These are phyloP conservation scores for Cyaniris semiargus DNA, from an alignment of 2,888 invertebrate species.

Conservation along the genomic window DNA sequence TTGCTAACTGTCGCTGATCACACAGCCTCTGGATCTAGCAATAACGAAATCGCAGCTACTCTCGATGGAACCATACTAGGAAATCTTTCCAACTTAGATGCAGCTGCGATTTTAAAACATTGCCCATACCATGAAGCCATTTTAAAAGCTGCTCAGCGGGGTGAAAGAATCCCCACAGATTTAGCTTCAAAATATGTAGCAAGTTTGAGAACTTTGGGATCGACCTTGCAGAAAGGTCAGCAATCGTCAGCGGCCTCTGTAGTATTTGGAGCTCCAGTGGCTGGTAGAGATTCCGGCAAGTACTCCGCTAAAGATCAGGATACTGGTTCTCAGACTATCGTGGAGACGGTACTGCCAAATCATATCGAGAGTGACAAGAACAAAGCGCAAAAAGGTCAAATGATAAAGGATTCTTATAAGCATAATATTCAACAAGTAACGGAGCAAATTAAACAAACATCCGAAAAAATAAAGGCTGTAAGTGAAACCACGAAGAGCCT, in stretches of 20 bases:
- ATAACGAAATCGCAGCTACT: slow-evolving; percentile 62
- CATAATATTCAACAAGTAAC: slow-evolving; percentile 59
- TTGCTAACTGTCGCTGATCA: slow-evolving; percentile 74
- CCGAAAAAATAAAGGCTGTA: slow-evolving; percentile 64
- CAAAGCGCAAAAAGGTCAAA: slow-evolving; percentile 58
- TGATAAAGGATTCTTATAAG: slow-evolving; percentile 56
- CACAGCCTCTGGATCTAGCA: slow-evolving; percentile 69
- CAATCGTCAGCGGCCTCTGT: slow-evolving; percentile 54
- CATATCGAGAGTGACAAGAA: slow-evolving; percentile 51
- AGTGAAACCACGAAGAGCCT: slow-evolving; percentile 66
- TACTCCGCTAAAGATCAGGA: slow-evolving; percentile 59
- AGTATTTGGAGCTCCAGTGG: slow-evolving; percentile 54
- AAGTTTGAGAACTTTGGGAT: slow-evolving; percentile 75
- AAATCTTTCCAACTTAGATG: slow-evolving; percentile 66
- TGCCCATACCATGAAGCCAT: slow-evolving; percentile 77
- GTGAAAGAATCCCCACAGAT: slow-evolving; percentile 71
- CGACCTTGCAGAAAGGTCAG: slow-evolving; percentile 70
- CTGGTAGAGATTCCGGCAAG: slow-evolving; percentile 55
- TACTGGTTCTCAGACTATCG: slow-evolving; percentile 61
- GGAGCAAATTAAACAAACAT: slow-evolving; percentile 68
- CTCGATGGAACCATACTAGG: slow-evolving; percentile 66
- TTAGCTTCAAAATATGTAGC: slow-evolving; percentile 77
- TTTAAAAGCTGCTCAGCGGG: slow-evolving; percentile 66
- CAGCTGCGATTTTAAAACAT: slow-evolving; percentile 73
- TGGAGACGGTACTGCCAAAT: slow-evolving; percentile 57